Evolutionary conservation across 2,113 vertebrate genomes (phyloP).

Genomic region (Otus sunia): DNA sequence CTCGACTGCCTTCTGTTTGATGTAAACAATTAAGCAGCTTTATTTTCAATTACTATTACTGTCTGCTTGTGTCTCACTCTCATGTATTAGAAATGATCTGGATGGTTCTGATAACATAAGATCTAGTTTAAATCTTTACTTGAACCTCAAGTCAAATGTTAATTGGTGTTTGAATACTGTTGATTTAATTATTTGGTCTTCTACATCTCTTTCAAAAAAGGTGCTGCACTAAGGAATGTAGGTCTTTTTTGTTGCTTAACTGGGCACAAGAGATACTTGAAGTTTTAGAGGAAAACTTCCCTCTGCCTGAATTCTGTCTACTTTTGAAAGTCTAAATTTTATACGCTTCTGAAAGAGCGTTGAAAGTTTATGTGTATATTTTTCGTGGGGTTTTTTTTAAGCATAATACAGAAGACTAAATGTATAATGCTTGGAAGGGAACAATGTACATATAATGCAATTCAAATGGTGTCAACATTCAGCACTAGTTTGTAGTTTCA

Average conservation of each 20-base stretch:
- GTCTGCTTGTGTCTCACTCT: background rate
- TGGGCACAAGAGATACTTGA: background rate
- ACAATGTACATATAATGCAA: background rate
- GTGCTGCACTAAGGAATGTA: background rate
- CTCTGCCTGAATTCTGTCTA: background rate
- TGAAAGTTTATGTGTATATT: background rate
- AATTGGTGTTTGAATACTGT: background rate
- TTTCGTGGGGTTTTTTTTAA: background rate
- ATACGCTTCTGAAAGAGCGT: background rate
- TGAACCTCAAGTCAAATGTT: background rate
- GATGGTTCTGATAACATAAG: background rate
- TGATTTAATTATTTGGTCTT: background rate
- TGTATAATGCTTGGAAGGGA: background rate
- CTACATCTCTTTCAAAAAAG: background rate
- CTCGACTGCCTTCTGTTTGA: background rate
- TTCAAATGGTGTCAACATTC: background rate
- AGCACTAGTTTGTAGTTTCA: background rate
- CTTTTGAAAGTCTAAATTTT: background rate
- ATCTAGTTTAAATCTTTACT: background rate
- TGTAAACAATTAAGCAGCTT: background rate
- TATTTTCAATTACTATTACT: background rate
- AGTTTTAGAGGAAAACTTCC: background rate
- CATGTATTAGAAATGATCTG: background rate
- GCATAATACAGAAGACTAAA: background rate
- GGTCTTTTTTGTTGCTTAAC: background rate